Percentiles rank a stretch among this genome's conserved stretches.
Evolutionary conservation across 2,797 vertebrate species (phyloP).

Genomic region (Pipistrellus kuhlii): DNA sequence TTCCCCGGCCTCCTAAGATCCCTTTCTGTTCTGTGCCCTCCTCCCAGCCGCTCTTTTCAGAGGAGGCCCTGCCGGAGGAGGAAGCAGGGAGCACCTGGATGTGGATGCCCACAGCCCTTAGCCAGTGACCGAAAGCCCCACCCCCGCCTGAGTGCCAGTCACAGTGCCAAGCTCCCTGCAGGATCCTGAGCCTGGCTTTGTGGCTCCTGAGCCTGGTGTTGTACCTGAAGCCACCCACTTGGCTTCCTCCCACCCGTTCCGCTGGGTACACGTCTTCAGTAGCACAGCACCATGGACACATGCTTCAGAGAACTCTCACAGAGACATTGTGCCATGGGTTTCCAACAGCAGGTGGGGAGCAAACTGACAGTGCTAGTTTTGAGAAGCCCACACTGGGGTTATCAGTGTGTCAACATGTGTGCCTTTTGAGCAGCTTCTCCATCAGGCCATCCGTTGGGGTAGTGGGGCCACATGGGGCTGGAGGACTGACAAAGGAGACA

Average conservation of each 20-base stretch:
- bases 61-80: neutral
- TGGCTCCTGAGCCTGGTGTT: accelerated
- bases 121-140: accelerated
- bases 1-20: accelerated
- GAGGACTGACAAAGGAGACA: neutral
- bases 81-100: neutral
- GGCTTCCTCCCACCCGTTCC: neutral
- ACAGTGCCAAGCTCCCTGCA: neutral
- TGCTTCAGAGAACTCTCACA: neutral
- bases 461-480: accelerated
- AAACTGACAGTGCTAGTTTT: neutral
- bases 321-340: neutral
- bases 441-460: neutral
- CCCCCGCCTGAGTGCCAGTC: neutral
- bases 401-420: accelerated
- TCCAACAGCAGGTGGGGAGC: neutral
- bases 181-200: accelerated
- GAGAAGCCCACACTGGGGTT: neutral
- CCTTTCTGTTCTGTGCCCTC: no score
- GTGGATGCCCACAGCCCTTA: accelerated
- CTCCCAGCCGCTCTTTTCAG: neutral
- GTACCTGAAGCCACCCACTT: neutral
- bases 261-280: neutral
- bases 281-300: accelerated
- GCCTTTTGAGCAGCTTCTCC: neutral